These are phyloP conservation scores for Geococcyx californianus DNA, from an alignment of 2,113 vertebrate species.

Conservation along the genomic window DNA sequence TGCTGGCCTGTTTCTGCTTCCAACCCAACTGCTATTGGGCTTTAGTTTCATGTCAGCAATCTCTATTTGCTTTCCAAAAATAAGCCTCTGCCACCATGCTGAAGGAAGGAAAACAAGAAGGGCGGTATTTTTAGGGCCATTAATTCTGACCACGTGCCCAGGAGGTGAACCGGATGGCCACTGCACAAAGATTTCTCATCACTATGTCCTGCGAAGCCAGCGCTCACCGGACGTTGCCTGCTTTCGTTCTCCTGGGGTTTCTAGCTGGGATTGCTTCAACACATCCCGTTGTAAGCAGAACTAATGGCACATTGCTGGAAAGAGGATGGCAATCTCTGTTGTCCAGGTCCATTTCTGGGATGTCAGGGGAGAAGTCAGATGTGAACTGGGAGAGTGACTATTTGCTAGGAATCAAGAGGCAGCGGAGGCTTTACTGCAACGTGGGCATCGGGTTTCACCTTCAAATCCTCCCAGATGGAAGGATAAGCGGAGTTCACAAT, in stretches of 20 bases:
- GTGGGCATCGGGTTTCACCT: constrained; percentile 98
- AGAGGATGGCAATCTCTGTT: constrained; percentile 87
- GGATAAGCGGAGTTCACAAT: constrained; percentile 91
- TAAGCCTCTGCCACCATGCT: constrained; percentile 94
- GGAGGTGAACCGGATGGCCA: constrained; percentile 93
- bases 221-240: constrained; percentile 84
- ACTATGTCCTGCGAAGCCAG: constrained; percentile 91
- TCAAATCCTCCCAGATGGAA: constrained; percentile 90
- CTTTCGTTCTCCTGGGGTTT: constrained; percentile 83
- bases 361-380: constrained; percentile 87
- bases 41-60: constrained; percentile 90
- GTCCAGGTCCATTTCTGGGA: constrained; percentile 87
- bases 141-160: constrained; percentile 96
- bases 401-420: constrained; percentile 94
- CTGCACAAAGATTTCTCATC: constrained; percentile 89
- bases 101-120: constrained; percentile 94
- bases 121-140: constrained; percentile 98
- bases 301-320: constrained; percentile 85
- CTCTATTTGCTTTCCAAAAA: constrained; percentile 92
- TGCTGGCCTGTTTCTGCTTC: constrained; percentile 78
- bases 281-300: constrained; percentile 81
- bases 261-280: constrained; percentile 83
- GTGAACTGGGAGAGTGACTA: constrained; percentile 94
- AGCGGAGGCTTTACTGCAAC: constrained; percentile 97
- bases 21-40: constrained; percentile 78